Evolutionary conservation across 2,113 vertebrate species (phyloP), one percentile per base, ranked within the genome.

Genomic region (Cynopterus brachyotis): DNA sequence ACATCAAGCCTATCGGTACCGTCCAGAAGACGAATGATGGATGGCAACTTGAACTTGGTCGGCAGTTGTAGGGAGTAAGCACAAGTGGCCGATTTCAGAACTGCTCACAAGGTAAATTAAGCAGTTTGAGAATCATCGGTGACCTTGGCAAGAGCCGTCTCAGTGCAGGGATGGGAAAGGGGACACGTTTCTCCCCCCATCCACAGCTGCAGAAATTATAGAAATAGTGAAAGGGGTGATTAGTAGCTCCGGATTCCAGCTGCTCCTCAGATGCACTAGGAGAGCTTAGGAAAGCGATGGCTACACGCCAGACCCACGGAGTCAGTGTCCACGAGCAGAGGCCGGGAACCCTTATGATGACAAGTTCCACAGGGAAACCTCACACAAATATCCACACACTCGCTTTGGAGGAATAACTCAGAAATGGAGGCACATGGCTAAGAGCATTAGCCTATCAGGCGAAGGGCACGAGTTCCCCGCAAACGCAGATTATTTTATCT

Each of bases 191-290:
- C 24, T 19, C 59, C 80, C 45, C n/a, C 59, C 76, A 84, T 20
- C 45, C 87, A 80, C 40, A 79, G 80, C 83, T 90, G 87, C 80
- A 75, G 66, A 87, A 80, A 60, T 83, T 82, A 89, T 28, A 66
- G 78, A 62, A 64, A 64, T n/a, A 35, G 32, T 62, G 35, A 64
- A 92, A 40, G 10, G 26, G 16, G 90, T 35, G 20, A 72, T 47
- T 60, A 76, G 67, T 12, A 76, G 72, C 35, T 97, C 72, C 79
- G 72, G 42, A 76, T 81, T 50, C 37, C 67, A 87, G 67, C 87
- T 96, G 37, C 57, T 57, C 57, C 84, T 72, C 73, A 81, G 79
- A 37, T 78, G 59, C 26, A 62, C 9, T 9, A 73, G 57, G 37
- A 76, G 69, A 86, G 32, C 79, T 64, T 75, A 28, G 13, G 62